A percentile compares a stretch with the other conserved stretches of the same genome.
These are phyloP conservation scores for Tachina grossa DNA, from an alignment of 2,888 invertebrate genomes.

Conservation along the genomic window DNA sequence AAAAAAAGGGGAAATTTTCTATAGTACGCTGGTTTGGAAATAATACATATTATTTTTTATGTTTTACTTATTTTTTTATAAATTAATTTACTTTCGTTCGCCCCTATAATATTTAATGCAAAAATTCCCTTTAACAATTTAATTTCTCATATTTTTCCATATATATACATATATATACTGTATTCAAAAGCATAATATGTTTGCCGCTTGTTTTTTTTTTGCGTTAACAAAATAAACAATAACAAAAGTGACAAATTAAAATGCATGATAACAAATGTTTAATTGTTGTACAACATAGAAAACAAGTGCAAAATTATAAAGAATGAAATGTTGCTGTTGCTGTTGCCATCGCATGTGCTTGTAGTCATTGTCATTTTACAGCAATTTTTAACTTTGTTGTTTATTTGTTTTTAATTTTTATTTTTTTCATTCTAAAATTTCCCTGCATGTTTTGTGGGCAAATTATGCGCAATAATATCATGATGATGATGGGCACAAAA, in stretches of 20 bases:
- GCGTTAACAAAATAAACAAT: conserved; percentile 32
- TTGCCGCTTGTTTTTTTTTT: conserved; percentile 28
- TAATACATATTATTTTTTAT: no score
- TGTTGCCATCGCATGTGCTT: not conserved
- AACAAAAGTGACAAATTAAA: conserved; percentile 64
- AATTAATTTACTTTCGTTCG: no score
- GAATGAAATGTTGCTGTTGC: conserved; percentile 20
- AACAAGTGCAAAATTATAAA: conserved; percentile 32
- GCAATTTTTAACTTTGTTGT: conserved; percentile 2
- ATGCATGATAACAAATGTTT: conserved; percentile 43
- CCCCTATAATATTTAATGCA: not conserved
- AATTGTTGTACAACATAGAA: conserved; percentile 43
- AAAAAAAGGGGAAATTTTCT: no score
- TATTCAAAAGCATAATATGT: conserved; percentile 25
- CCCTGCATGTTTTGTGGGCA: conserved; percentile 47
- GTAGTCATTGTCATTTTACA: conserved; percentile 26
- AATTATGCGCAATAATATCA: conserved; percentile 50
- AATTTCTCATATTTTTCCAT: not conserved
- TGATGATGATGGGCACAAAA: conserved; percentile 26
- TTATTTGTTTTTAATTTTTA: not conserved
- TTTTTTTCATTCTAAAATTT: not conserved
- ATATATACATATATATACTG: not conserved
- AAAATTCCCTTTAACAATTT: not conserved
- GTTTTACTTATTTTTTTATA: no score
- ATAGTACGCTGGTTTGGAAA: no score